A percentile compares a stretch with the other conserved stretches of the same genome.
phyloP scores from a whole-genome alignment of 2,113 vertebrate genomes.

The Campylomormyrus numenius region DNA sequence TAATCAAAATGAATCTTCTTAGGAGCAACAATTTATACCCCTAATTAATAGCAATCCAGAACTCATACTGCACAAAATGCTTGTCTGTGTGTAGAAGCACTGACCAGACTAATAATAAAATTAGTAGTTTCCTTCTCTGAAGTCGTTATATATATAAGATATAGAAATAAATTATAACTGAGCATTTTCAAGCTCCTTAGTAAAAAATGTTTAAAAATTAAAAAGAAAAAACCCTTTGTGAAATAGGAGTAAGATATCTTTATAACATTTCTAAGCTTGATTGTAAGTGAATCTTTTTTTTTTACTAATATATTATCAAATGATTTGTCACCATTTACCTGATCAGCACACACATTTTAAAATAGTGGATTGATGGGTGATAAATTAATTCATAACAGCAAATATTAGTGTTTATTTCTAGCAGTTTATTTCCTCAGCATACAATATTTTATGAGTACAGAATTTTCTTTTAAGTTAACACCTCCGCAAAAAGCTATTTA shows the following conservation, averaged over 20 bases:
- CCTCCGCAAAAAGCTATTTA: neutral
- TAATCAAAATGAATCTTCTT: neutral
- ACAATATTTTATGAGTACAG: neutral
- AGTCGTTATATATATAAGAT: neutral
- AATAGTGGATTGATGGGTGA: neutral
- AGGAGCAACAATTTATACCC: neutral
- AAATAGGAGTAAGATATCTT: neutral
- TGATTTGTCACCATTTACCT: neutral
- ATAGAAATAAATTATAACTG: neutral
- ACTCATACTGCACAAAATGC: neutral
- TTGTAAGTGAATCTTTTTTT: neutral
- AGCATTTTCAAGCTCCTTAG: neutral
- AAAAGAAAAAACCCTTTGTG: neutral
- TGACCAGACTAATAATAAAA: neutral
- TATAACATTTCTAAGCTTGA: neutral
- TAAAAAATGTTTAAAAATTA: neutral
- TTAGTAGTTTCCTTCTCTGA: neutral
- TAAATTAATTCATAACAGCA: neutral
- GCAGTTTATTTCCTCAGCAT: neutral
- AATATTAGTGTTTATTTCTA: neutral
- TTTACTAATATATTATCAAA: neutral
- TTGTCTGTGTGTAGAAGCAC: neutral
- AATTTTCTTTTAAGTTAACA: neutral
- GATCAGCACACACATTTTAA: neutral
- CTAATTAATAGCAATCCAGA: neutral